Percentiles rank a stretch among this genome's conserved stretches.
Conservation (phyloP, 1,140 invertebrate species). For the Matsumurasca onukii region DNA sequence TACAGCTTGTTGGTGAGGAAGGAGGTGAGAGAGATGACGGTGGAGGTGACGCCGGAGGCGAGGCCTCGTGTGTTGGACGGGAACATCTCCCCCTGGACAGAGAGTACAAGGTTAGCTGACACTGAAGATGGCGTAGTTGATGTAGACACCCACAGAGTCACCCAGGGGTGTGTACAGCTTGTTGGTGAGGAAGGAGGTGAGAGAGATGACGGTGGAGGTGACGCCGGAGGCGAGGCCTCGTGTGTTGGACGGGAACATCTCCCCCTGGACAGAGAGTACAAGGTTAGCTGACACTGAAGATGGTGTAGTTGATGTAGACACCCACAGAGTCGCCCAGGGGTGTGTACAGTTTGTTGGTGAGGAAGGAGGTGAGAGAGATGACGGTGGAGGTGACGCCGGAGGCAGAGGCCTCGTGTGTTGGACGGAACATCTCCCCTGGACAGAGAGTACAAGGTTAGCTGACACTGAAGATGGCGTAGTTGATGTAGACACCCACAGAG, state of each 20-base stretch:
- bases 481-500: constrained; percentile 49
- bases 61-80: constrained; percentile 66
- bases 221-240: constrained; percentile 68
- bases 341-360: constrained; percentile 73
- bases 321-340: constrained; percentile 52
- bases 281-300: constrained; percentile 63
- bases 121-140: constrained; percentile 72
- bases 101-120: constrained; percentile 49
- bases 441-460: constrained; percentile 42
- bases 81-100: constrained; percentile 73
- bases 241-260: constrained; percentile 70
- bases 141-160: constrained; percentile 53
- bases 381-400: constrained; percentile 67
- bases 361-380: constrained; percentile 70
- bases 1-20: constrained; percentile 75
- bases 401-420: constrained; percentile 64
- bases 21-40: constrained; percentile 68
- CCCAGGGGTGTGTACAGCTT: constrained; percentile 64
- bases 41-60: constrained; percentile 67
- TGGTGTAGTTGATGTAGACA: constrained; percentile 62
- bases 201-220: constrained; percentile 67
- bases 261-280: constrained; percentile 59
- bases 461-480: neutral
- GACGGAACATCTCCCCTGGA: constrained; percentile 72
- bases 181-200: constrained; percentile 71